phyloP scores from a whole-genome alignment of 53 echinoderm and acorn worm genomes.

The Temnopleurus reevesii region DNA sequence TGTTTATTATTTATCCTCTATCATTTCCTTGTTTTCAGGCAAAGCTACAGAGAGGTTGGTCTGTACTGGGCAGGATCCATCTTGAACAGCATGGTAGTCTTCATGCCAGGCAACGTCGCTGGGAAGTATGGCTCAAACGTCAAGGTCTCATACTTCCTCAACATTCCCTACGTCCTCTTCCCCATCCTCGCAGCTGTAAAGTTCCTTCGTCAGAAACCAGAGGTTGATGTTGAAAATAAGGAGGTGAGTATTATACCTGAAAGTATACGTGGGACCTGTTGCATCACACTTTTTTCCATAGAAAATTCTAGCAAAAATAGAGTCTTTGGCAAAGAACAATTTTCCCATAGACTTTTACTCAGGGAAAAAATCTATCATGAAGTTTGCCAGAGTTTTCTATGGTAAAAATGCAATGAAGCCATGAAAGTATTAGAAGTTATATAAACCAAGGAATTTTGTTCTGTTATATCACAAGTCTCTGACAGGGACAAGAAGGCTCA shows the following conservation, averaged over 20 bases:
- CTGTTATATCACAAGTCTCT: too few relatives aligned
- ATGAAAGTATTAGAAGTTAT: too few relatives aligned
- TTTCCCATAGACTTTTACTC: too few relatives aligned
- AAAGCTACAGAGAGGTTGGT: slow-evolving; percentile 91
- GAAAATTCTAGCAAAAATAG: too few relatives aligned
- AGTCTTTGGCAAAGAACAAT: too few relatives aligned
- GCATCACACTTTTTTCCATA: too few relatives aligned
- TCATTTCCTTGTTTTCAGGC: slow-evolving; percentile 56
- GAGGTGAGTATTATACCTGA: slow-evolving; percentile 38
- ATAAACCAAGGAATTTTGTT: too few relatives aligned
- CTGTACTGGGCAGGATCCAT: slow-evolving; percentile 98
- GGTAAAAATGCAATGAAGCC: too few relatives aligned
- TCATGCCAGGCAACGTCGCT: slow-evolving; percentile 89
- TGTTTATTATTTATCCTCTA: background rate
- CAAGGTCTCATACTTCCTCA: slow-evolving; percentile 85
- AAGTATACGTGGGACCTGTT: too few relatives aligned
- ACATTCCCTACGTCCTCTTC: slow-evolving; percentile 81
- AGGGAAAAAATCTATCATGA: too few relatives aligned
- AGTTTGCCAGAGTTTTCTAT: too few relatives aligned
- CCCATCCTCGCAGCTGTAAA: slow-evolving; percentile 72
- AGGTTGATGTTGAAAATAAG: slow-evolving; percentile 3
- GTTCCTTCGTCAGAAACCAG: slow-evolving; percentile 60
- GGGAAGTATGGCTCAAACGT: slow-evolving; percentile 85
- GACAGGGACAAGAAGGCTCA: too few relatives aligned
- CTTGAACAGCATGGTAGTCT: slow-evolving; percentile 88